Evolutionary conservation across 35 echinoderm and acorn worm species (phyloP).

Genomic region (Anneissia japonica): DNA sequence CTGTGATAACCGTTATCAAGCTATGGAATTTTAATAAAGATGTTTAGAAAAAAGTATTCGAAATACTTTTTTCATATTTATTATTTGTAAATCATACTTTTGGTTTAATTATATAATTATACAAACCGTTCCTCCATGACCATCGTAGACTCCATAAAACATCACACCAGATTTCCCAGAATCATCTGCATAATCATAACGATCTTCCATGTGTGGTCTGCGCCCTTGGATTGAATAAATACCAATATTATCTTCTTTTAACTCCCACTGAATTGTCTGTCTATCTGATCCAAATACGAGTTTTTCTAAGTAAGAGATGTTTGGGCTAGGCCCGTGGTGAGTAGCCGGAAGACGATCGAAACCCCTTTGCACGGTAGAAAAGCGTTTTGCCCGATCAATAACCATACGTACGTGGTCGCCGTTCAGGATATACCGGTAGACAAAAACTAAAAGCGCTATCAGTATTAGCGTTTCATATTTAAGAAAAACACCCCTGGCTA

Average conservation of each 20-base stretch:
- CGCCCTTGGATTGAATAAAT: constrained; percentile 89
- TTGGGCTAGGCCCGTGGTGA: not conserved
- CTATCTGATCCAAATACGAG: not conserved
- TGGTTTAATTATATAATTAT: not conserved
- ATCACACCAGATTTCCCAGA: constrained; percentile 22
- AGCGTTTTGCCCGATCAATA: not conserved
- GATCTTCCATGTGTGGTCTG: constrained; percentile 76
- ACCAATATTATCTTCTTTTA: constrained; percentile 71
- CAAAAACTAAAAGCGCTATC: not conserved
- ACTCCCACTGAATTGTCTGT: constrained; percentile 22
- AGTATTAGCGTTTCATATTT: constrained; percentile 3
- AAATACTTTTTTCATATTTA: not conserved
- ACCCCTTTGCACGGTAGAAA: not conserved
- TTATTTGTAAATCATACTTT: not conserved
- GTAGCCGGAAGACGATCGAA: not conserved
- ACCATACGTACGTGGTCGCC: not conserved
- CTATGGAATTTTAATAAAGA: no score
- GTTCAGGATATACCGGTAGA: not conserved
- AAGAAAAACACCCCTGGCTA: not conserved
- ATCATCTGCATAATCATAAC: constrained; percentile 65
- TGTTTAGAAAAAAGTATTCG: no score
- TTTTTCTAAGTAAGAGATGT: not conserved
- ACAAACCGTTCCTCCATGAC: constrained; percentile 88
- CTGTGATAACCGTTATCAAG: no score
- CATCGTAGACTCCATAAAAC: constrained; percentile 86